Evolutionary conservation across 2,888 invertebrate genomes (phyloP), one percentile per base, ranked within the genome.

Genomic region (Tillus elongatus): DNA sequence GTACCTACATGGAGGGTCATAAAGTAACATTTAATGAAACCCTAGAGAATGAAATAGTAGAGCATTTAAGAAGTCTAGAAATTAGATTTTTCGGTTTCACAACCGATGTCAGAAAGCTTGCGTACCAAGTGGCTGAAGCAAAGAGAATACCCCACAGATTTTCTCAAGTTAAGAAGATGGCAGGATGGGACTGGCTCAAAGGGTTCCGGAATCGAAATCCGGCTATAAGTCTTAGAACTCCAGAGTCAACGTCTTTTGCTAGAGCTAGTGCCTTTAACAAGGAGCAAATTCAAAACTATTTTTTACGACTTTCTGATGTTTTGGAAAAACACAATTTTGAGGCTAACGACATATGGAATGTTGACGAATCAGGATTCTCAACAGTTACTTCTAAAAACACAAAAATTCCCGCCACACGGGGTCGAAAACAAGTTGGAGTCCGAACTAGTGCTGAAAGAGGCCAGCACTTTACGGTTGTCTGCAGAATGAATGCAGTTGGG

Each of bases 401-500:
- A 14, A 55, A 54, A 39, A 50, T 61, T 33, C 32, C 60, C 39
- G 57, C 59, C 12, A 30, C 41, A 33, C n/a, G n/a, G n/a, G n/a
- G n/a, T n/a, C n/a, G n/a, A n/a, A n/a, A n/a, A n/a, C n/a, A n/a
- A n/a, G n/a, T n/a, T n/a, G n/a, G n/a, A n/a, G n/a, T n/a, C n/a
- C n/a, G n/a, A n/a, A n/a, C n/a, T n/a, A n/a, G n/a, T n/a, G n/a
- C n/a, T n/a, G n/a, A n/a, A n/a, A n/a, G n/a, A n/a, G n/a, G n/a
- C n/a, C n/a, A n/a, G n/a, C n/a, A n/a, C n/a, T 51, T 60, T 11
- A 64, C 64, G 11, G 51, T 58, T n/a, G 53, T 54, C 16, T 50
- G 53, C 40, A 54, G 54, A 34, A 54, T 60, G 33, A 55, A 50
- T 47, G 59, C 60, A 4, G 40, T 33, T 41, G 61, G 60, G 16